These are phyloP conservation scores for Globodera ellingtonae DNA, from an alignment of 1,140 invertebrate genomes.

Conservation along the genomic window DNA sequence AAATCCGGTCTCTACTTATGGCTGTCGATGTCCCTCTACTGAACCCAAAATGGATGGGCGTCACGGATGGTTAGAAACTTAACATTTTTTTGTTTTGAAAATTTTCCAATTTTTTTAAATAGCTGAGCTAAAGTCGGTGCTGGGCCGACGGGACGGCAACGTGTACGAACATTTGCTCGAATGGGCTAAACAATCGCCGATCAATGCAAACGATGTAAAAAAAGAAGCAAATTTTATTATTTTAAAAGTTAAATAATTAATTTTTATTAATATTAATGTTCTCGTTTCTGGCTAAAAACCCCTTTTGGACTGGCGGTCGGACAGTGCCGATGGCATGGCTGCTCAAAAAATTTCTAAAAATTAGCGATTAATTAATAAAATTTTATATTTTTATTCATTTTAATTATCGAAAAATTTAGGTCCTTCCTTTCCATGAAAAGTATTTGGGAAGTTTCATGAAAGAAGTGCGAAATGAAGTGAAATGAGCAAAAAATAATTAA, in stretches of 20 bases:
- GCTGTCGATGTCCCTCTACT: no score
- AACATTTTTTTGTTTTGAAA: no score
- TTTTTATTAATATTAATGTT: background rate
- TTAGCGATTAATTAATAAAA: background rate
- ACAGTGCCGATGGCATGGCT: no score
- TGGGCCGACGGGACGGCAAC: constrained; percentile 86
- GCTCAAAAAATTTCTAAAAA: background rate
- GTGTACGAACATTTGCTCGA: constrained; percentile 85
- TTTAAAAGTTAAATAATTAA: background rate
- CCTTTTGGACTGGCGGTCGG: no score
- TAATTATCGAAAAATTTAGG: background rate
- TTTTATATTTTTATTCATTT: constrained; percentile 4
- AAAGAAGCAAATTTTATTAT: background rate
- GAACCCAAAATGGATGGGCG: no score
- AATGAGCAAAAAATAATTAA: constrained; percentile 8
- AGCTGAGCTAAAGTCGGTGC: constrained; percentile 75
- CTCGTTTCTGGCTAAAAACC: no score
- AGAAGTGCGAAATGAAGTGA: constrained; percentile 18
- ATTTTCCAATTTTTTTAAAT: background rate
- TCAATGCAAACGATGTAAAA: constrained; percentile 75
- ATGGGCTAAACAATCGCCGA: constrained; percentile 81
- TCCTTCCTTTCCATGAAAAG: constrained; percentile 35
- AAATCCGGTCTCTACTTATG: no score
- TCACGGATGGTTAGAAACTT: constrained; percentile 73
- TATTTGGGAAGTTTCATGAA: constrained; percentile 31